Evolutionary conservation across 2,888 invertebrate species (phyloP).

Genomic region (Zygaena filipendulae): DNA sequence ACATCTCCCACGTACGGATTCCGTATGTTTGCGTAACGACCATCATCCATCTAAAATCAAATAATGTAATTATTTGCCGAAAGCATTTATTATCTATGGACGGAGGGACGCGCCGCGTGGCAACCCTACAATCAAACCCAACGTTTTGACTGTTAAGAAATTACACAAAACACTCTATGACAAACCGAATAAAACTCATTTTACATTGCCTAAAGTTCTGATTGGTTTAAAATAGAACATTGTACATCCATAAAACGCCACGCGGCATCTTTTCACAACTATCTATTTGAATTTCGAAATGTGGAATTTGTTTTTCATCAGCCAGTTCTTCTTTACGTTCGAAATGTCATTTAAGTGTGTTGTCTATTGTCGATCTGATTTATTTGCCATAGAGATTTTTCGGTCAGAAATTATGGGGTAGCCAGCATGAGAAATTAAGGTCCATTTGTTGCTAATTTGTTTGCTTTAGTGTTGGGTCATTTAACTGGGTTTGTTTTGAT

Average conservation of each 20-base stretch:
- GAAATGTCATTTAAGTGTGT: conserved; percentile 54
- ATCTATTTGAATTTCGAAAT: conserved; percentile 61
- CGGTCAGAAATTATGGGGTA: conserved; percentile 32
- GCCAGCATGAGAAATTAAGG: too few species aligned
- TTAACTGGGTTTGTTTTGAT: too few species aligned
- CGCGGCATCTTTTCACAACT: conserved; percentile 59
- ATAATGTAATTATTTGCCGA: conserved; percentile 64
- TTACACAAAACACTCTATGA: too few species aligned
- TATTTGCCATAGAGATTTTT: conserved; percentile 49
- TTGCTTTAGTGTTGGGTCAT: conserved; percentile 23
- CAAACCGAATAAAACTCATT: too few species aligned
- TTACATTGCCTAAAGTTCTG: too few species aligned
- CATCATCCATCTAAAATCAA: conserved; percentile 65
- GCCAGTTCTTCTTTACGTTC: conserved; percentile 44
- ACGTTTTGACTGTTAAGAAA: too few species aligned
- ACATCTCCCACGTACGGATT: conserved; percentile 50
- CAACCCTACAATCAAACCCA: conserved; percentile 17
- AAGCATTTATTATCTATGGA: conserved; percentile 61
- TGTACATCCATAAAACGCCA: conserved; percentile 33
- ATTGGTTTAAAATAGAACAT: conserved; percentile 14
- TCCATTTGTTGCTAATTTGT: conserved; percentile 31
- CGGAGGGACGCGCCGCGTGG: conserved; percentile 54
- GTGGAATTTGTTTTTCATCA: conserved; percentile 64
- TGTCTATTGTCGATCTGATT: conserved; percentile 40
- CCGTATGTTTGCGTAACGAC: conserved; percentile 51